phyloP scores from a whole-genome alignment of 2,797 vertebrate genomes.

The Hemitrygon akajei region DNA sequence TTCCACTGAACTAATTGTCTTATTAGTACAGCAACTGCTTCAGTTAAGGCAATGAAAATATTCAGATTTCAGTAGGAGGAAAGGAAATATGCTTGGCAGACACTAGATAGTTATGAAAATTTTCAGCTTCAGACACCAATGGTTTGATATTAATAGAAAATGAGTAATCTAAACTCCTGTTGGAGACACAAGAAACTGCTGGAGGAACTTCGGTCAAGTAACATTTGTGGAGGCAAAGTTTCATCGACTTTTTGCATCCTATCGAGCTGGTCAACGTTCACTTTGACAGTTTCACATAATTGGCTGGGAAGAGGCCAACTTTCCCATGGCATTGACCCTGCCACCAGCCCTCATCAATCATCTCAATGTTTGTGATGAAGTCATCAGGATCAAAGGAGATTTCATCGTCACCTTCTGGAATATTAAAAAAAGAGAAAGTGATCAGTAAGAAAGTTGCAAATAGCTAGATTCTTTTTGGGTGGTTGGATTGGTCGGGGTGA shows the following conservation, averaged over 20 bases:
- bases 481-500: no score
- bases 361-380: conserved; percentile 79
- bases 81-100: background rate
- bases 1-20: background rate
- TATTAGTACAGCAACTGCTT: background rate
- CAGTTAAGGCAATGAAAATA: background rate
- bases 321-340: conserved; percentile 67
- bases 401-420: conserved; percentile 80
- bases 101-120: background rate
- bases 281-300: conserved; percentile 72
- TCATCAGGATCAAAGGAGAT: conserved; percentile 83
- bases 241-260: no score
- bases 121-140: background rate
- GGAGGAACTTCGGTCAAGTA: no score
- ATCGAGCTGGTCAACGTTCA: conserved; percentile 44
- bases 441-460: background rate
- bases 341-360: conserved; percentile 93
- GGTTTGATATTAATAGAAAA: background rate
- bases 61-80: background rate
- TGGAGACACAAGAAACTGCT: background rate
- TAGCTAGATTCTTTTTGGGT: no score
- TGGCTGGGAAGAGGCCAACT: conserved; percentile 77
- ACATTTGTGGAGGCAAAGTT: no score
- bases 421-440: background rate
- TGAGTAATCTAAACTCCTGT: background rate